Conservation (phyloP, 2,797 vertebrate species). For the Lateolabrax maculatus region DNA sequence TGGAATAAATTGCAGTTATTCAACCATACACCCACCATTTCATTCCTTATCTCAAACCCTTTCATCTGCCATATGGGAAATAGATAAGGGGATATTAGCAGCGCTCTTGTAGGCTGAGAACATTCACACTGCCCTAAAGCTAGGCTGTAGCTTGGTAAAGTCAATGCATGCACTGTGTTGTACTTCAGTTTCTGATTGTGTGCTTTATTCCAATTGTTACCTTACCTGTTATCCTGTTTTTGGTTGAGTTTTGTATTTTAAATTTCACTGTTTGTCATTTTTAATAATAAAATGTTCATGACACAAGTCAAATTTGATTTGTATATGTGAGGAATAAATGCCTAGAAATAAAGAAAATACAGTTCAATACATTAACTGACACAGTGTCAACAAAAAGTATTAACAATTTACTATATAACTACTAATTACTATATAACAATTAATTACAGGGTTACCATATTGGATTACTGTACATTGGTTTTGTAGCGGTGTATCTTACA, state of each 20-base stretch:
- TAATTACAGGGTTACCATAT: not conserved
- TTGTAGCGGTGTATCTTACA: not conserved
- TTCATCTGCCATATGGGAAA: slow-evolving; percentile 51
- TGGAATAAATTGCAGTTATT: slow-evolving; percentile 36
- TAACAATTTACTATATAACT: no score
- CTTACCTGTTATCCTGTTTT: not conserved
- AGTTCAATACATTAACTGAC: not conserved
- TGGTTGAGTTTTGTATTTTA: not conserved
- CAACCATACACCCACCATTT: slow-evolving; percentile 20
- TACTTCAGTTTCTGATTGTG: not conserved
- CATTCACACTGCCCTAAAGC: slow-evolving; percentile 20
- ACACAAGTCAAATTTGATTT: not conserved
- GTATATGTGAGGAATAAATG: not conserved
- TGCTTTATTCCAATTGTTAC: not conserved
- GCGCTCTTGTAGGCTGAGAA: slow-evolving; percentile 3
- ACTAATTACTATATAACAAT: no score
- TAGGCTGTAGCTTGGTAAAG: not conserved
- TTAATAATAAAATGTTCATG: not conserved
- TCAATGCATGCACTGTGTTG: not conserved
- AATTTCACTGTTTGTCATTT: not conserved
- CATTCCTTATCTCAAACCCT: slow-evolving; percentile 46
- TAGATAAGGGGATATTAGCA: slow-evolving; percentile 16
- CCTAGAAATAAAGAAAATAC: not conserved
- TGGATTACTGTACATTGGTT: not conserved
- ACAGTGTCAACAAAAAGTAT: not conserved